Evolutionary conservation across 2,113 vertebrate species (phyloP).

Genomic region (Perca fluviatilis): DNA sequence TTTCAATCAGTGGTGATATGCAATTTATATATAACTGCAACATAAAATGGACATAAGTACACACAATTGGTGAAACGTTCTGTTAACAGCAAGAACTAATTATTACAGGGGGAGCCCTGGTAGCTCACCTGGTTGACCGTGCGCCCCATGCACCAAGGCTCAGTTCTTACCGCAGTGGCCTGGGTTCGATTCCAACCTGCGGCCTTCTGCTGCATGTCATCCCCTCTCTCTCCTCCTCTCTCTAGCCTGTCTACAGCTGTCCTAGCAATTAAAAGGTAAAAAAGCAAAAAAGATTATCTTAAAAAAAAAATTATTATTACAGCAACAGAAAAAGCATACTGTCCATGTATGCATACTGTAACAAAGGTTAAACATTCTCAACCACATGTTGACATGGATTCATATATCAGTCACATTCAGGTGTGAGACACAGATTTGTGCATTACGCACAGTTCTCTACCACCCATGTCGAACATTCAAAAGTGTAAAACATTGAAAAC

Average conservation of each 20-base stretch:
- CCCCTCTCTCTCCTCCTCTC: too few relatives aligned
- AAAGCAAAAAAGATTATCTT: too few relatives aligned
- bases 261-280: too few relatives aligned
- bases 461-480: slow-evolving; percentile 41
- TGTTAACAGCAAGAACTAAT: background rate
- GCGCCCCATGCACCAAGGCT: too few relatives aligned
- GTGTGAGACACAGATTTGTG: slow-evolving; percentile 26
- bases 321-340: background rate
- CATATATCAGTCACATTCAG: slow-evolving; percentile 28
- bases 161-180: too few relatives aligned
- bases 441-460: slow-evolving; percentile 31
- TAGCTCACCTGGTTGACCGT: too few relatives aligned
- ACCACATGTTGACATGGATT: slow-evolving; percentile 22
- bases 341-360: background rate
- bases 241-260: too few relatives aligned
- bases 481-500: slow-evolving; percentile 64
- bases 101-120: background rate
- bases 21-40: slow-evolving; percentile 7
- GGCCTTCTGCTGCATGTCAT: too few relatives aligned
- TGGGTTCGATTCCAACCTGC: too few relatives aligned
- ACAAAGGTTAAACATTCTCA: slow-evolving; percentile 12
- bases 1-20: slow-evolving; percentile 16
- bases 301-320: too few relatives aligned
- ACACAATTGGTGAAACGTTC: background rate
- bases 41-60: slow-evolving; percentile 1